phyloP scores from a whole-genome alignment of 2,113 vertebrate species.

The Gymnogyps californianus region DNA sequence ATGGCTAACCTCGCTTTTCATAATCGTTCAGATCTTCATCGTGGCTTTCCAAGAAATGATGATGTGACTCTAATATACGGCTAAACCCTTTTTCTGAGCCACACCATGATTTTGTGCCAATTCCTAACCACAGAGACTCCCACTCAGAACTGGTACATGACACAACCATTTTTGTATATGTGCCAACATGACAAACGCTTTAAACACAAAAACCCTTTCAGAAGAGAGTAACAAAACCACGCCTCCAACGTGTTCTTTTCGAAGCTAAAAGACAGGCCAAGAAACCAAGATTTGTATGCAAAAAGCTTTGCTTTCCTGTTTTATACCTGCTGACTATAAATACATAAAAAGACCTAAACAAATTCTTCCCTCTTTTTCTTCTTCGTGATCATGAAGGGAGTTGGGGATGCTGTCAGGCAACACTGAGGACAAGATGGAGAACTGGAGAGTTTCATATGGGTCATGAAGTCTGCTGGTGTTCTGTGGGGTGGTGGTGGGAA shows the following conservation, averaged over 20 bases:
- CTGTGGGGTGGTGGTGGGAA: slow-evolving; percentile 36
- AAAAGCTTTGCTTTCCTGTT: slow-evolving; percentile 37
- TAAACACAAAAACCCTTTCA: slow-evolving; percentile 18
- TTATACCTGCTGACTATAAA: slow-evolving; percentile 3
- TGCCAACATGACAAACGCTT: slow-evolving; percentile 9
- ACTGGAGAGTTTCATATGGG: slow-evolving; percentile 28
- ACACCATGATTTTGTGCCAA: not conserved
- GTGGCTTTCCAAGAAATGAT: slow-evolving; percentile 33
- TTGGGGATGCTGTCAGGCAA: slow-evolving; percentile 49
- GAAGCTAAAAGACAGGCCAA: slow-evolving; percentile 28
- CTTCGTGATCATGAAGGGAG: not conserved
- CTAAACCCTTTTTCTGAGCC: slow-evolving; percentile 4
- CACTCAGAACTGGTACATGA: not conserved
- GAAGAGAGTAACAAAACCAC: not conserved
- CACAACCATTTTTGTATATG: not conserved
- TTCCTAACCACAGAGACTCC: slow-evolving; percentile 27
- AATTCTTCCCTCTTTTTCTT: slow-evolving; percentile 32
- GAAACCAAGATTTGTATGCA: slow-evolving; percentile 44
- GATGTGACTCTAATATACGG: not conserved
- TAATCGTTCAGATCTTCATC: slow-evolving; percentile 12
- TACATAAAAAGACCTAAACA: not conserved
- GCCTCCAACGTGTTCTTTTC: not conserved
- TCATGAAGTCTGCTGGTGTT: slow-evolving; percentile 36
- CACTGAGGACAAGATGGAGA: slow-evolving; percentile 25
- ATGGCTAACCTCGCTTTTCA: slow-evolving; percentile 35